Evolutionary conservation across 2,888 invertebrate species (phyloP), one percentile per base, ranked within the genome.

Genomic region (Tubulanus polymorphus): DNA sequence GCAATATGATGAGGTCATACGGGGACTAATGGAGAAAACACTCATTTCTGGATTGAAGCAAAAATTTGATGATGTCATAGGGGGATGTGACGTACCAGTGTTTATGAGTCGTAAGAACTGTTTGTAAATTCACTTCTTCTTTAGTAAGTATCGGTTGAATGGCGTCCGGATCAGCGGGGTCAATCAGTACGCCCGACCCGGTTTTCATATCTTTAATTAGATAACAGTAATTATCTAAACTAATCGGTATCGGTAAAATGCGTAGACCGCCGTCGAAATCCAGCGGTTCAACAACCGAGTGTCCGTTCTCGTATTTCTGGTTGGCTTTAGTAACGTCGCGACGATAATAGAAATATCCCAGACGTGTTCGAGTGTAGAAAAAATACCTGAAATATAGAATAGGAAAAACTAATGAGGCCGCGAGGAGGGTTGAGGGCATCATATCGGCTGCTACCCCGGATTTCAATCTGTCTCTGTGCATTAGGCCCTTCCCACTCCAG

Each of bases 171-270:
- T 75, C 73, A 1, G 75, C 73, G n/a, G 75, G 74, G 55, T 76
- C 76, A n/a, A 76, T 61, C 3, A 75, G 61, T 12, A 75, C 68
- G 53, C 70, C 65, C 28, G 65, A 66, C 37, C 68, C 65, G 10
- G 66, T 65, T 41, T 61, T 64, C 28, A 61, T 64, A 50, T 75
- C 75, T 48, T 65, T 63, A 32, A 76, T 63, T 32, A 76, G 61
- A 56, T 76, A 76, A 10, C 72, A 65, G 54, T 73, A 75, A 62
- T 76, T 76, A 63, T 76, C 75, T 37, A 69, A 51, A 37, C 73
- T 61, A 58, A 75, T 68, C 3, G 74, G 70, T 10, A 76, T 67
- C 0, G 76, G 73, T 12, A 72, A 57, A 27, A 76, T 71, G 48
- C 64, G 65, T 49, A 76, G 51, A 50, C 71, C 76, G 66, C 67